A percentile compares a stretch with the other conserved stretches of the same genome.
These are phyloP conservation scores for Petrolisthes cinctipes DNA, from an alignment of 2,888 invertebrate genomes.

Conservation along the genomic window DNA sequence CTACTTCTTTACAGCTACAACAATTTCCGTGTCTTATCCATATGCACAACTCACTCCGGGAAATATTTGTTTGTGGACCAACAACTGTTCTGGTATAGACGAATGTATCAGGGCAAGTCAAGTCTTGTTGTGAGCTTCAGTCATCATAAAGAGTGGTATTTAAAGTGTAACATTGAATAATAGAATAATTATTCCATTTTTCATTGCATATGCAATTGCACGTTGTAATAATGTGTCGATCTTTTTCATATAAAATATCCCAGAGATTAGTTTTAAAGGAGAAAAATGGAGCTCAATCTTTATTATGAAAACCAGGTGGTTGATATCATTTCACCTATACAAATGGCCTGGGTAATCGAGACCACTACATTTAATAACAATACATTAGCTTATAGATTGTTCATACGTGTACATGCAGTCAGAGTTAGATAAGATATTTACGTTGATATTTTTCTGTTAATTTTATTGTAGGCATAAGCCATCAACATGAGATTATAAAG, in stretches of 20 bases:
- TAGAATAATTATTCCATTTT: too few species aligned
- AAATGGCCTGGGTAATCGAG: slow-evolving; percentile 19
- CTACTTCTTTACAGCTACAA: background rate
- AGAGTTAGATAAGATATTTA: too few species aligned
- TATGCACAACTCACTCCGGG: background rate
- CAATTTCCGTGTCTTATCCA: background rate
- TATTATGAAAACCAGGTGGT: slow-evolving; percentile 26
- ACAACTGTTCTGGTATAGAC: background rate
- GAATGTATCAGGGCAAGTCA: too few species aligned
- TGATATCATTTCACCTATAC: slow-evolving; percentile 6
- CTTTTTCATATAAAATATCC: background rate
- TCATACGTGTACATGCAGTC: too few species aligned
- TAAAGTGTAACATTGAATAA: too few species aligned
- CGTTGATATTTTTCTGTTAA: too few species aligned
- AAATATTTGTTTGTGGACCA: background rate
- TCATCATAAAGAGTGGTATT: too few species aligned
- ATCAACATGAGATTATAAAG: too few species aligned
- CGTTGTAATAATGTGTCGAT: background rate
- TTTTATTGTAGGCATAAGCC: too few species aligned
- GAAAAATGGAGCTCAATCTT: slow-evolving; percentile 19
- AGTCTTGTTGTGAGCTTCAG: background rate
- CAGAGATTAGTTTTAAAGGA: background rate
- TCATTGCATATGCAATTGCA: too few species aligned
- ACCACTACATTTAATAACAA: too few species aligned
- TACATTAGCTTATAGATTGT: too few species aligned